These are phyloP conservation scores for Latrodectus geometricus DNA, from an alignment of 1,140 invertebrate genomes.

Conservation along the genomic window DNA sequence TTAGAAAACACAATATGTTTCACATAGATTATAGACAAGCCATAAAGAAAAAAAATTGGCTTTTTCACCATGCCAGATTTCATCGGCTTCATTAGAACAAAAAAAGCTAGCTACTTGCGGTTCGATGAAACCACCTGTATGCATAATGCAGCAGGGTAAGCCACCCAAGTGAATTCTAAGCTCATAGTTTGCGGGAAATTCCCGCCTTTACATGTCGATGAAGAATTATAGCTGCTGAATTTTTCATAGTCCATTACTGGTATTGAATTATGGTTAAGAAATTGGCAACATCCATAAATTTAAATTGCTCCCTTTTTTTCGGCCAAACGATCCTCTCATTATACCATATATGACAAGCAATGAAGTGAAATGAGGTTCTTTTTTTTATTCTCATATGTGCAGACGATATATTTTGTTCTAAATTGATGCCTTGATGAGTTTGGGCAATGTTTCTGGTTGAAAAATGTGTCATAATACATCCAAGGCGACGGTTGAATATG, in stretches of 20 bases:
- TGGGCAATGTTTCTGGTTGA: not conserved
- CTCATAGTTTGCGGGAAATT: not conserved
- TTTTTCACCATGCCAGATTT: not conserved
- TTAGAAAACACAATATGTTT: no score
- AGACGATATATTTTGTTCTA: no score
- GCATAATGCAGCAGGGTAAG: not conserved
- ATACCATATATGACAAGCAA: no score
- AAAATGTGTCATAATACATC: not conserved
- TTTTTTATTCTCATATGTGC: no score
- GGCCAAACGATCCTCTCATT: no score
- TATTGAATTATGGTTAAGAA: slow-evolving; percentile 34
- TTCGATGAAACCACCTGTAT: not conserved
- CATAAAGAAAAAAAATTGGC: no score
- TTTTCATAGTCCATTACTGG: slow-evolving; percentile 48
- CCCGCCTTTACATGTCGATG: not conserved
- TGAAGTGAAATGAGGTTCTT: no score
- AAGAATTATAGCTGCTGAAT: slow-evolving; percentile 30
- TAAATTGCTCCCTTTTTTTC: not conserved
- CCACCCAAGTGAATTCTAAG: slow-evolving; percentile 28
- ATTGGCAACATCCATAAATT: slow-evolving; percentile 29
- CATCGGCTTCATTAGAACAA: not conserved
- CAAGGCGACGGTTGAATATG: not conserved
- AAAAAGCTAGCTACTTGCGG: not conserved
- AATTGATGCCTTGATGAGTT: not conserved
- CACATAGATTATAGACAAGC: no score